phyloP scores from a whole-genome alignment of 1,140 invertebrate genomes.

The Hetaerina americana region DNA sequence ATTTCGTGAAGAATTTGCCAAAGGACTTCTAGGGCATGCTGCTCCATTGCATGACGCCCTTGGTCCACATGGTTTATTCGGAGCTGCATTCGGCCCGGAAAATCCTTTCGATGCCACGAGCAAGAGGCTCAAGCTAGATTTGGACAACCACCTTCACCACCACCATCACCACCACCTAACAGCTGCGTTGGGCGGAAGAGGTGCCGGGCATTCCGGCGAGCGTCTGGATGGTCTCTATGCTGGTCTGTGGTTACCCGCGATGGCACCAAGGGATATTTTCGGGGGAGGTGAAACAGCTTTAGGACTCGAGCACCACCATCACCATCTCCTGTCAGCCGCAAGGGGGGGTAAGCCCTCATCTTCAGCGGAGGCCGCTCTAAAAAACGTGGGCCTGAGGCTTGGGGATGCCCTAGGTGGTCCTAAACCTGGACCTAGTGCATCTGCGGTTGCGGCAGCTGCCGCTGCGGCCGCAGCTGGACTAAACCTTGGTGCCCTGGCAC shows the following conservation, averaged over 20 bases:
- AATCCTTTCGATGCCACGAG: constrained; percentile 55
- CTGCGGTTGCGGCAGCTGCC: constrained; percentile 23
- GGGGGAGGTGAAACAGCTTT: constrained; percentile 12
- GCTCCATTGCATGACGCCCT: constrained; percentile 36
- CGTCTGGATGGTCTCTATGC: constrained; percentile 25
- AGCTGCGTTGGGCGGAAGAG: constrained; percentile 20
- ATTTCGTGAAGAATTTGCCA: constrained; percentile 59
- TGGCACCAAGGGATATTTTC: constrained; percentile 22
- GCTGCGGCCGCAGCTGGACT: constrained; percentile 30
- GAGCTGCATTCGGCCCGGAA: constrained; percentile 45
- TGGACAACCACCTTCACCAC: constrained; percentile 31
- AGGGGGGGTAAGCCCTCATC: constrained; percentile 27
- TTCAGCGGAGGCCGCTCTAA: constrained; percentile 16
- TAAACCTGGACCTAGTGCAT: constrained; percentile 38
- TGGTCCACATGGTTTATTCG: constrained; percentile 42
- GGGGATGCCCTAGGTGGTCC: constrained; percentile 21
- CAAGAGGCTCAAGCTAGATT: constrained; percentile 59
- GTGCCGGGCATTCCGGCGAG: constrained; percentile 27
- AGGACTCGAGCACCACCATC: constrained; percentile 19
- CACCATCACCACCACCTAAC: constrained; percentile 18
- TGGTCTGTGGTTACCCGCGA: constrained; percentile 41
- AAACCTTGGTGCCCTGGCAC: constrained; percentile 32
- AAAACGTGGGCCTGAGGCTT: constrained; percentile 17
- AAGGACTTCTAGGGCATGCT: constrained; percentile 43
- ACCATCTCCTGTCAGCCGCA: constrained; percentile 32